Conservation (phyloP, 1,140 invertebrate species). For the Acyrthosiphon pisum region DNA sequence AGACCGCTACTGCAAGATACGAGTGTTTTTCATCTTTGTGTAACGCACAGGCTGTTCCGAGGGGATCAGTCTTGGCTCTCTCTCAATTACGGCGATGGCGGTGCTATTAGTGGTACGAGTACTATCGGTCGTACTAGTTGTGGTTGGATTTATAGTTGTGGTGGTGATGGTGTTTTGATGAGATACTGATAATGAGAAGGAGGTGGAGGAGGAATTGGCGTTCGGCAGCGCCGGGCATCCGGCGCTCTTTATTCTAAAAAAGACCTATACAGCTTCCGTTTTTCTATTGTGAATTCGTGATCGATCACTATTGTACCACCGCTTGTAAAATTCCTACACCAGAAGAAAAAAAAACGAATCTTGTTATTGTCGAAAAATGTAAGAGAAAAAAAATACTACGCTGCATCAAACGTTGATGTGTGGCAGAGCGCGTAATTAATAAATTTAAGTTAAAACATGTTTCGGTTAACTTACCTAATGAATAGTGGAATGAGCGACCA, state of each 20-base stretch:
- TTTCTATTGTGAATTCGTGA: constrained; percentile 81
- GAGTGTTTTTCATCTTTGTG: neutral
- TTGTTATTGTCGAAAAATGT: neutral
- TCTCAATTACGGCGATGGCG: constrained; percentile 45
- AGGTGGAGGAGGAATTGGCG: constrained; percentile 54
- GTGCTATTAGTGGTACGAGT: neutral
- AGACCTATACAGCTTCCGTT: constrained; percentile 85
- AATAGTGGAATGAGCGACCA: constrained; percentile 86
- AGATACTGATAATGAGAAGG: constrained; percentile 49
- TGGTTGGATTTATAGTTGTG: constrained; percentile 12
- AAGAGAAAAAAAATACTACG: neutral
- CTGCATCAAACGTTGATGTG: neutral
- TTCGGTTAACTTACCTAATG: constrained; percentile 74
- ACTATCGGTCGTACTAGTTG: neutral
- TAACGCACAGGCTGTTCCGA: constrained; percentile 54
- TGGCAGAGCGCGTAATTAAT: neutral
- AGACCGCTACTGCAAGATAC: neutral
- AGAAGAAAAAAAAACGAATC: constrained; percentile 60
- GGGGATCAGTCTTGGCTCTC: constrained; percentile 55
- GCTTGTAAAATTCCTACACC: constrained; percentile 76
- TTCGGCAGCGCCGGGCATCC: constrained; percentile 38
- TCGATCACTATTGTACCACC: constrained; percentile 84
- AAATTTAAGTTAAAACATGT: neutral
- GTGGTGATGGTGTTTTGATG: constrained; percentile 52
- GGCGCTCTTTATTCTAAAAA: constrained; percentile 64